Percentiles rank a stretch among this genome's conserved stretches.
Evolutionary conservation across 2,888 invertebrate genomes (phyloP).

Genomic region (Harpalus rubripes): DNA sequence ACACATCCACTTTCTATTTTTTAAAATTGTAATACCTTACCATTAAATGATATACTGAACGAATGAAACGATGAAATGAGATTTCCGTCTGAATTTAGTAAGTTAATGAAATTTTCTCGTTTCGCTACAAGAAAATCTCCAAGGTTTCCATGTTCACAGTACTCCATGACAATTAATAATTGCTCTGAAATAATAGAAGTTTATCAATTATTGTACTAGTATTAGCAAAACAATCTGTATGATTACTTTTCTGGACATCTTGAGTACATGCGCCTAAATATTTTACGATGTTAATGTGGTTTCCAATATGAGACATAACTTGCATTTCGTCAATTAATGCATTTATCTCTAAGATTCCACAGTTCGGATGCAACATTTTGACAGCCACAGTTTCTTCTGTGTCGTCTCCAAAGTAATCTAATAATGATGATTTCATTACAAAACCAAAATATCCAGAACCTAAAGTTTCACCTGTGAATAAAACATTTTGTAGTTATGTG

Average conservation of each 20-base stretch:
- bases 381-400: slow-evolving; percentile 2
- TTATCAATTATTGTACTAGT: neutral
- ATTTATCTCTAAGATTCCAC: no score
- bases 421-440: no score
- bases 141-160: neutral
- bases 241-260: neutral
- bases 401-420: neutral
- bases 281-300: neutral
- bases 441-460: slow-evolving; percentile 1
- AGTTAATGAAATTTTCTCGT: no score
- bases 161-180: no score
- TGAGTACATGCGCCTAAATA: neutral
- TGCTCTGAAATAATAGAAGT: neutral
- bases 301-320: neutral
- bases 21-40: neutral
- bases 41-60: neutral
- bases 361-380: neutral
- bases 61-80: neutral
- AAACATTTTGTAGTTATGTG: neutral
- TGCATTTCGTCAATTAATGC: neutral
- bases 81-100: neutral
- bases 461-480: neutral
- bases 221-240: neutral
- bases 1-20: no score
- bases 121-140: neutral